Conservation (phyloP, 1,140 invertebrate genomes). For the Euborellia annulipes region DNA sequence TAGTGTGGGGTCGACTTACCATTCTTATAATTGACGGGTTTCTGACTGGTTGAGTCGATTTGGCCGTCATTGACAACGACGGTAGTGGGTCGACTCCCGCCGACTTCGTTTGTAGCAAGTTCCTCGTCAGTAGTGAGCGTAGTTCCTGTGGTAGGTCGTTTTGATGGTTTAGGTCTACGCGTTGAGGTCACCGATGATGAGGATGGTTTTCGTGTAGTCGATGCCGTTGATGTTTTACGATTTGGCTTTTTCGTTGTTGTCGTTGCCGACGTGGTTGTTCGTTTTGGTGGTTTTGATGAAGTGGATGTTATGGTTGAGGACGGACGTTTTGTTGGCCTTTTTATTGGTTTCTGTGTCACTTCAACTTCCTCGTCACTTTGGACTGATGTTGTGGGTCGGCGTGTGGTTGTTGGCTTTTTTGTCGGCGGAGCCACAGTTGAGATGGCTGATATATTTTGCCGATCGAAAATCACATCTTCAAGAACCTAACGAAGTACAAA, state of each 20-base stretch:
- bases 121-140: slow-evolving; percentile 1
- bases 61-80: too few species aligned
- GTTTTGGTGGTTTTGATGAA: slow-evolving; percentile 8
- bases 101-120: not conserved
- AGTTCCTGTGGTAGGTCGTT: slow-evolving; percentile 7
- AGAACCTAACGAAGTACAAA: too few species aligned
- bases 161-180: not conserved
- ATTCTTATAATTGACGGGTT: too few species aligned
- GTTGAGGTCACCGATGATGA: slow-evolving; percentile 20
- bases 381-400: slow-evolving; percentile 17
- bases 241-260: too few species aligned
- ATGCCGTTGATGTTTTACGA: too few species aligned
- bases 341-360: slow-evolving; percentile 23
- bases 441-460: too few species aligned
- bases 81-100: too few species aligned
- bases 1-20: too few species aligned
- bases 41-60: too few species aligned
- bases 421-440: slow-evolving; percentile 24
- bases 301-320: not conserved
- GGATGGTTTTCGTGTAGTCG: slow-evolving; percentile 11
- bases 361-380: slow-evolving; percentile 33
- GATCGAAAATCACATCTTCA: too few species aligned
- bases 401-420: slow-evolving; percentile 21
- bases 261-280: not conserved
- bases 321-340: not conserved